These are phyloP conservation scores for Sebastes melanostomus DNA, from an alignment of 2,797 vertebrate species.

Conservation along the genomic window DNA sequence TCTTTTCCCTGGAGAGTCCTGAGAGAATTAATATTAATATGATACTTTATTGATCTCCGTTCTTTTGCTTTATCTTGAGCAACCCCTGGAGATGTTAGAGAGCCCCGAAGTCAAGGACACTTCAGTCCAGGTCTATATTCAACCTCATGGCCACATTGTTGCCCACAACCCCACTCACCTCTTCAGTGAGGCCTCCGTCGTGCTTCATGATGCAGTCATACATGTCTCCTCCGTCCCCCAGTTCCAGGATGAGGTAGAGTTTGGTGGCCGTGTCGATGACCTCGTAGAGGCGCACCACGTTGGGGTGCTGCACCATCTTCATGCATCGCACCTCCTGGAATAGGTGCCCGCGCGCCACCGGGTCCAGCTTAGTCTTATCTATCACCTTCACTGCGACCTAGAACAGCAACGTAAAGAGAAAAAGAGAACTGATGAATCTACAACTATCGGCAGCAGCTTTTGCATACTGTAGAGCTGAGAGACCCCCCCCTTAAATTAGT, in stretches of 20 bases:
- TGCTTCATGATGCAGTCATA: slow-evolving; percentile 99
- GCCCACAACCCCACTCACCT: slow-evolving; percentile 71
- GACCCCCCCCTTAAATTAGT: no score
- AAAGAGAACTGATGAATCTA: neutral
- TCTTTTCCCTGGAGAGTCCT: neutral
- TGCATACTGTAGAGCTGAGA: neutral
- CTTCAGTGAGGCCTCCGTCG: slow-evolving; percentile 94
- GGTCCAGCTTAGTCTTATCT: slow-evolving; percentile 97
- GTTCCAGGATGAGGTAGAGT: slow-evolving; percentile 97
- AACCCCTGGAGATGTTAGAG: neutral
- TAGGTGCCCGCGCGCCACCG: slow-evolving; percentile 93
- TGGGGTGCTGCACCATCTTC: slow-evolving; percentile 98
- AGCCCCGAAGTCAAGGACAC: neutral
- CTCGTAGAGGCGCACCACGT: slow-evolving; percentile 97
- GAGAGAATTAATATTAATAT: neutral
- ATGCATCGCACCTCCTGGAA: slow-evolving; percentile 99
- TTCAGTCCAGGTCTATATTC: neutral
- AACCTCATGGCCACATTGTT: neutral
- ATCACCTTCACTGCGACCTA: slow-evolving; percentile 98
- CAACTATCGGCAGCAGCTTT: neutral
- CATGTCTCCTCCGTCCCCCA: slow-evolving; percentile 99
- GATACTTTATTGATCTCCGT: neutral
- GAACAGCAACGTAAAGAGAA: neutral
- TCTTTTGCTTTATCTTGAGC: neutral
- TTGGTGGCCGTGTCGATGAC: slow-evolving; percentile 99